These are phyloP conservation scores for Scolopax mira DNA, from an alignment of 2,113 vertebrate species.

Conservation along the genomic window DNA sequence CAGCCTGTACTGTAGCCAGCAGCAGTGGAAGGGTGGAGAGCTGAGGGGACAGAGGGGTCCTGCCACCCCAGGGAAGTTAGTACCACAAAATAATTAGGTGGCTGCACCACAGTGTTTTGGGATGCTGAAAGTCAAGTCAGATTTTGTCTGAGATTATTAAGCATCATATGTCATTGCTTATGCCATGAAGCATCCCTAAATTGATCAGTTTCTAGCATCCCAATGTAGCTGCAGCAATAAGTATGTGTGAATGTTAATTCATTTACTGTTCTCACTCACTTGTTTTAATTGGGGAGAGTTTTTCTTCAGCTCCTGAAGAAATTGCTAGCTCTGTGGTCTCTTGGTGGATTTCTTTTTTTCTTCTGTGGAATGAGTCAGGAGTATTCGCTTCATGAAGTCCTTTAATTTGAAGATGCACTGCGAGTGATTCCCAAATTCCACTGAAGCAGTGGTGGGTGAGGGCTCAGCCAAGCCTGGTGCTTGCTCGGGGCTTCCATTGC, in stretches of 20 bases:
- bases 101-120: rapidly evolving
- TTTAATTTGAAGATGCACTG: conserved; percentile 36
- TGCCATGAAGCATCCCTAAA: not conserved
- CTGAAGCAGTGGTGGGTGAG: not conserved
- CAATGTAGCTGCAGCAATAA: not conserved
- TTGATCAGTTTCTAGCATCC: not conserved
- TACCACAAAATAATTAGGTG: not conserved
- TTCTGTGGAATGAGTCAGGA: conserved; percentile 1
- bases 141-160: not conserved
- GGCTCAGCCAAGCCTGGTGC: not conserved
- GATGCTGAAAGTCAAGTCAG: not conserved
- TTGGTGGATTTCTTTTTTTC: not conserved
- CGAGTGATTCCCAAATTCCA: conserved; percentile 37
- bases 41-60: not conserved
- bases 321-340: not conserved
- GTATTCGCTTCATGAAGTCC: conserved; percentile 42
- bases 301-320: not conserved
- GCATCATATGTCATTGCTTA: not conserved
- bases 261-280: not conserved
- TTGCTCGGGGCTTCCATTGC: conserved; percentile 29
- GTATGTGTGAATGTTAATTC: not conserved
- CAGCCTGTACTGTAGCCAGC: not conserved
- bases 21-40: not conserved
- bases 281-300: not conserved
- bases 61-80: not conserved